Conservation (phyloP, 2,113 vertebrate species). For the Pelobates fuscus region DNA sequence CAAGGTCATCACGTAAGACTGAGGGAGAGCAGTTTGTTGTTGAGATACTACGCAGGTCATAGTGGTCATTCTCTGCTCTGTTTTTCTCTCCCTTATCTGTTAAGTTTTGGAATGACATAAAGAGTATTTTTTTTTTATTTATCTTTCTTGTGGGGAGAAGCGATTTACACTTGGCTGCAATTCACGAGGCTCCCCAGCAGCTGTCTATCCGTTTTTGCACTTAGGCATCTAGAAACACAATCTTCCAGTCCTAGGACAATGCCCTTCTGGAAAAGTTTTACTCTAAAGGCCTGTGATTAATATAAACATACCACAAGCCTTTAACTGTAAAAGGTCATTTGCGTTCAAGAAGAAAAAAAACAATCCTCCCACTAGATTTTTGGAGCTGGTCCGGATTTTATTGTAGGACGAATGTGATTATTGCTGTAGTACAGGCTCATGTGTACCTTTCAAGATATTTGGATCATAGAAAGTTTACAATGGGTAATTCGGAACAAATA, state of each 20-base stretch:
- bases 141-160: background rate
- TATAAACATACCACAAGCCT: conserved; percentile 22
- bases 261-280: conserved; percentile 20
- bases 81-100: background rate
- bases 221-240: background rate
- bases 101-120: conserved; percentile 1
- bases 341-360: background rate
- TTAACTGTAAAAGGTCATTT: conserved; percentile 36
- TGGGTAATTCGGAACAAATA: background rate
- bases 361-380: conserved; percentile 30
- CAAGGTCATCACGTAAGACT: too few species aligned
- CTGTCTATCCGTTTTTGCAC: conserved; percentile 1
- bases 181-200: conserved; percentile 5
- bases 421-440: background rate
- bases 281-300: conserved; percentile 23
- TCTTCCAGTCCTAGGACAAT: conserved; percentile 15
- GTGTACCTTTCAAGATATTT: background rate
- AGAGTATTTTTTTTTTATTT: conserved; percentile 7
- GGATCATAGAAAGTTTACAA: conserved; percentile 1
- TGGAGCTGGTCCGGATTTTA: background rate
- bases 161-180: background rate
- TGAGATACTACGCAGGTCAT: too few species aligned
- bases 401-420: background rate
- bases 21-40: too few species aligned
- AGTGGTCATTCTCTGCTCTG: too few species aligned